Percentiles rank a stretch among this genome's conserved stretches.
Evolutionary conservation across 2,888 invertebrate genomes (phyloP).

Genomic region (Drosophila niveifrons): DNA sequence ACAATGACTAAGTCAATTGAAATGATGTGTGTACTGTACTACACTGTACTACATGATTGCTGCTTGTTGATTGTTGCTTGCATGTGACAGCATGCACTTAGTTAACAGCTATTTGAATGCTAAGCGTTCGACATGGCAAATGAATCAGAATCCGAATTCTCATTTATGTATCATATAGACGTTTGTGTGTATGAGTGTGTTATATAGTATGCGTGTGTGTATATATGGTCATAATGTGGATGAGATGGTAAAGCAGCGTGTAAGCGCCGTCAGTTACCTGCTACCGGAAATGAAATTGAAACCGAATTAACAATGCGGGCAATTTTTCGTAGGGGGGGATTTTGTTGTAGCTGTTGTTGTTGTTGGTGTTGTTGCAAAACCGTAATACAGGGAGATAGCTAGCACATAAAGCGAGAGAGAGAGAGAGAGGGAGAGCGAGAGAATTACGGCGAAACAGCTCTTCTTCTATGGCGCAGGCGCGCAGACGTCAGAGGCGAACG

Average conservation of each 20-base stretch:
- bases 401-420: conserved; percentile 6
- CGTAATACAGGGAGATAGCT: neutral
- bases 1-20: conserved; percentile 29
- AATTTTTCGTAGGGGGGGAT: conserved; percentile 46
- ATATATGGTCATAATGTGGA: conserved; percentile 51
- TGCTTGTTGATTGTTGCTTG: neutral
- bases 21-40: conserved; percentile 9
- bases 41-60: neutral
- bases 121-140: conserved; percentile 36
- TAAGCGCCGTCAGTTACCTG: conserved; percentile 61
- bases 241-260: conserved; percentile 60
- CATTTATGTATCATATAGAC: conserved; percentile 14
- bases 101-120: conserved; percentile 62
- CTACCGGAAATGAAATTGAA: conserved; percentile 79
- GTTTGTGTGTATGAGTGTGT: conserved; percentile 6
- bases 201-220: neutral
- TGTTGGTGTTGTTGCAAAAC: conserved; percentile 20
- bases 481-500: conserved; percentile 74
- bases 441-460: conserved; percentile 19
- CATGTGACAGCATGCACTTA: conserved; percentile 36
- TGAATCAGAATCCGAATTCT: conserved; percentile 48
- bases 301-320: conserved; percentile 54
- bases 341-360: conserved; percentile 7
- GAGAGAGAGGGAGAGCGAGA: neutral
- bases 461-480: conserved; percentile 65